Evolutionary conservation across 2,113 vertebrate genomes (phyloP).

Genomic region (cat (Felis catus)): DNA sequence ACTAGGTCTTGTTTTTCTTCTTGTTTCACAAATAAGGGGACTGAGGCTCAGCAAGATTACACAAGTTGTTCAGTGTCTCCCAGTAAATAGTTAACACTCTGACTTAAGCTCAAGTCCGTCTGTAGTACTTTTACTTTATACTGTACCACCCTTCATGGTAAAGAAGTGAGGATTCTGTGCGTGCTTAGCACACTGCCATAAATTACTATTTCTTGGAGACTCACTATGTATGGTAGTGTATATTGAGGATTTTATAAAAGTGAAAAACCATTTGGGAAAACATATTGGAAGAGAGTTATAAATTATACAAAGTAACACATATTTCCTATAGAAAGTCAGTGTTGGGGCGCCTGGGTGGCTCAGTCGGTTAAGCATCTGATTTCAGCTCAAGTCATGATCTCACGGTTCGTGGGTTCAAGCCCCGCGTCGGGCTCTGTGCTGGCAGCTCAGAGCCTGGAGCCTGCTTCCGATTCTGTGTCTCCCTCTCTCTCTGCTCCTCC

Average conservation of each 20-base stretch:
- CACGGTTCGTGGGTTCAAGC: too few relatives aligned
- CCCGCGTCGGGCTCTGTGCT: too few relatives aligned
- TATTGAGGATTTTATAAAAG: background rate
- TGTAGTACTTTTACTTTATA: background rate
- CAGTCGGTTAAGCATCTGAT: too few relatives aligned
- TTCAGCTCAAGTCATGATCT: too few relatives aligned
- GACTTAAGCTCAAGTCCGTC: background rate
- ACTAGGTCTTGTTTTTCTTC: background rate
- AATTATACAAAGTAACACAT: background rate
- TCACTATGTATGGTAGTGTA: background rate
- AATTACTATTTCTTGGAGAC: background rate
- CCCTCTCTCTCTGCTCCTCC: too few relatives aligned
- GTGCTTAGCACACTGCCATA: background rate
- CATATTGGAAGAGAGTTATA: background rate
- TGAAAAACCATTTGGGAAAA: background rate
- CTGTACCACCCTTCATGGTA: background rate
- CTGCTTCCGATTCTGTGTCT: too few relatives aligned
- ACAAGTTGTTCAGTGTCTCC: background rate
- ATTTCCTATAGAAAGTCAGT: background rate
- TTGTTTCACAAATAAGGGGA: slow-evolving; percentile 18
- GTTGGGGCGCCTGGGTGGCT: background rate
- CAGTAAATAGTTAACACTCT: background rate
- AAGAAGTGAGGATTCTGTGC: background rate
- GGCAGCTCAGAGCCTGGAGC: too few relatives aligned
- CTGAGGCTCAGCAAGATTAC: background rate